phyloP scores from a whole-genome alignment of 2,797 vertebrate genomes.

The Platalea minor region DNA sequence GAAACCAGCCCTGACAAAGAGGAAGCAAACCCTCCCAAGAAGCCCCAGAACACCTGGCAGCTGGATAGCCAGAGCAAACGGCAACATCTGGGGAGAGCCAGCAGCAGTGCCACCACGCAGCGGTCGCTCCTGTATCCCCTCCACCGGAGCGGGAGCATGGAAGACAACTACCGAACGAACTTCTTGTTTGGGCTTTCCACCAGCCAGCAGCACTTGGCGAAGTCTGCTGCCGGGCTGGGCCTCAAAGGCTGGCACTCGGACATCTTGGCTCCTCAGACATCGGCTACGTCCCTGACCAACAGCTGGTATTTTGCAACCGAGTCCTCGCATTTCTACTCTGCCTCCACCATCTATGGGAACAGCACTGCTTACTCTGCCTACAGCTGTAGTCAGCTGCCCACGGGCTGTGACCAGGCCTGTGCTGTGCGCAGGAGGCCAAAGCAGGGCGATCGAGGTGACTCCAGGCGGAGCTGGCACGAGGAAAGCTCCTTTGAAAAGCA shows the following conservation, averaged over 20 bases:
- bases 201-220: slow-evolving; percentile 88
- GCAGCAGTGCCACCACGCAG: not conserved
- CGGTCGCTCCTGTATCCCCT: slow-evolving; percentile 70
- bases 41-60: slow-evolving; percentile 46
- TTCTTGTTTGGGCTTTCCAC: slow-evolving; percentile 86
- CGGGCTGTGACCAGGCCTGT: slow-evolving; percentile 69
- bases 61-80: slow-evolving; percentile 63
- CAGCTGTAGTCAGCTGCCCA: slow-evolving; percentile 83
- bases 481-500: slow-evolving; percentile 98
- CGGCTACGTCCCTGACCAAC: slow-evolving; percentile 76
- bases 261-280: slow-evolving; percentile 83
- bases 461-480: slow-evolving; percentile 93
- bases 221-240: slow-evolving; percentile 70
- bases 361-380: slow-evolving; percentile 69
- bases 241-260: slow-evolving; percentile 96
- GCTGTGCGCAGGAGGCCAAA: slow-evolving; percentile 84
- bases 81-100: slow-evolving; percentile 30
- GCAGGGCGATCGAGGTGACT: slow-evolving; percentile 82
- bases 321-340: slow-evolving; percentile 85
- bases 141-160: slow-evolving; percentile 86
- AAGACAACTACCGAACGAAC: slow-evolving; percentile 79
- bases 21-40: slow-evolving; percentile 42
- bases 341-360: slow-evolving; percentile 80
- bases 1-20: slow-evolving; percentile 88
- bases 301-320: slow-evolving; percentile 90